Evolutionary conservation across 2,888 invertebrate genomes (phyloP).

Genomic region (Mythimna albipuncta): DNA sequence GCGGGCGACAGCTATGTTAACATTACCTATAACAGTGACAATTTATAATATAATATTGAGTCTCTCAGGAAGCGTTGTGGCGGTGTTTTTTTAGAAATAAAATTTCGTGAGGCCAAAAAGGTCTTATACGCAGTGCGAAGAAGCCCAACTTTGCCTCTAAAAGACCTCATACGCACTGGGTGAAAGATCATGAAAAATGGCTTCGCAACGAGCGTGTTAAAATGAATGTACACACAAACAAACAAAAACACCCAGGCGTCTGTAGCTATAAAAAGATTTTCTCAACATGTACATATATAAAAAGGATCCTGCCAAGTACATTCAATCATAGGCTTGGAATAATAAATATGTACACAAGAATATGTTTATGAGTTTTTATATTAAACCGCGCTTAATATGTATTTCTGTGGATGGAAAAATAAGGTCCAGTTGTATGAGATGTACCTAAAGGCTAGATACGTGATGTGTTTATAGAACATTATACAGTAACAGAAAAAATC

Average conservation of each 20-base stretch:
- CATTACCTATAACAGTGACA: too few relatives aligned
- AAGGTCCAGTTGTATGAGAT: neutral
- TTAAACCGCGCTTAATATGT: slow-evolving; percentile 4
- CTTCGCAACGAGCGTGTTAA: neutral
- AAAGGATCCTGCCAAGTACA: neutral
- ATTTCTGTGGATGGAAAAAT: neutral
- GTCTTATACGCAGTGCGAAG: too few relatives aligned
- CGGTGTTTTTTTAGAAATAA: too few relatives aligned
- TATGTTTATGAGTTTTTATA: neutral
- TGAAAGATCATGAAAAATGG: too few relatives aligned
- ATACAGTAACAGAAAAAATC: neutral
- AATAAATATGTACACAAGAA: neutral
- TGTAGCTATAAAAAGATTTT: neutral
- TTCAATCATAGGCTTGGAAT: neutral
- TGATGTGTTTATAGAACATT: slow-evolving; percentile 18
- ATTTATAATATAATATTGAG: too few relatives aligned
- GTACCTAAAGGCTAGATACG: slow-evolving; percentile 1
- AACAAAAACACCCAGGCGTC: neutral
- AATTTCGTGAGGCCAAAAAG: too few relatives aligned
- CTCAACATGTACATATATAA: slow-evolving; percentile 1
- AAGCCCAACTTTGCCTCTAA: too few relatives aligned
- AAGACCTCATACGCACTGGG: too few relatives aligned
- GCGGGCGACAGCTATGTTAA: too few relatives aligned
- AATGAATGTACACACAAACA: neutral
- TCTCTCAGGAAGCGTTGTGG: too few relatives aligned